A percentile compares a stretch with the other conserved stretches of the same genome.
Evolutionary conservation across 2,888 invertebrate genomes (phyloP).

Genomic region (Sicus ferrugineus): DNA sequence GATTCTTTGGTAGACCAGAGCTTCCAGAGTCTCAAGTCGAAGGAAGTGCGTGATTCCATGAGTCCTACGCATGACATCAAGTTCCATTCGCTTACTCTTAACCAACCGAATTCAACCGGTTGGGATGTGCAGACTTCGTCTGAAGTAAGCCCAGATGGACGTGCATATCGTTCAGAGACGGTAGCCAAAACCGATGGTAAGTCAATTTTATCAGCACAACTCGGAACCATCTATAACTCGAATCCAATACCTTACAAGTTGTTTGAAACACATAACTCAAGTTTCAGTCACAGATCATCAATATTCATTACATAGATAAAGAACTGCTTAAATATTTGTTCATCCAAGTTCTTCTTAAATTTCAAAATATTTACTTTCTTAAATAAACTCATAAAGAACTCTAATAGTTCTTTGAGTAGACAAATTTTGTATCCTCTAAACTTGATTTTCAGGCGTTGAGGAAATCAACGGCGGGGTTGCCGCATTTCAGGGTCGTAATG

Average conservation of each 20-base stretch:
- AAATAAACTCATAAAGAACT: no score
- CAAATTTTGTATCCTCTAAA: background rate
- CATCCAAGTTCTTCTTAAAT: no score
- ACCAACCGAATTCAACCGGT: conserved; percentile 67
- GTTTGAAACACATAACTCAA: no score
- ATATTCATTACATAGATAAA: no score
- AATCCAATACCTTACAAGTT: no score
- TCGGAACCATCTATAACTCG: no score
- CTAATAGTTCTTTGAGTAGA: no score
- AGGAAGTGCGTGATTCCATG: conserved; percentile 81
- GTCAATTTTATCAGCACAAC: no score
- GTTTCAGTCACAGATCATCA: no score
- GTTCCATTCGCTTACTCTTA: conserved; percentile 57
- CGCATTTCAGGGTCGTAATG: conserved; percentile 72
- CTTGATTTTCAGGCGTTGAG: conserved; percentile 66
- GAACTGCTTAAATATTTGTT: no score
- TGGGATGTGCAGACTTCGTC: conserved; percentile 75
- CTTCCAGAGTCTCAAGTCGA: conserved; percentile 79
- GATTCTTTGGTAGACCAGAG: conserved; percentile 79
- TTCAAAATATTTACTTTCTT: no score
- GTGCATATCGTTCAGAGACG: conserved; percentile 69
- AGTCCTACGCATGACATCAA: conserved; percentile 71
- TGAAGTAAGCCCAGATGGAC: conserved; percentile 72
- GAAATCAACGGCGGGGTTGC: conserved; percentile 73
- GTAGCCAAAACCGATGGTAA: conserved; percentile 72